phyloP scores from a whole-genome alignment of 2,113 vertebrate genomes.

The Ranitomeya variabilis region DNA sequence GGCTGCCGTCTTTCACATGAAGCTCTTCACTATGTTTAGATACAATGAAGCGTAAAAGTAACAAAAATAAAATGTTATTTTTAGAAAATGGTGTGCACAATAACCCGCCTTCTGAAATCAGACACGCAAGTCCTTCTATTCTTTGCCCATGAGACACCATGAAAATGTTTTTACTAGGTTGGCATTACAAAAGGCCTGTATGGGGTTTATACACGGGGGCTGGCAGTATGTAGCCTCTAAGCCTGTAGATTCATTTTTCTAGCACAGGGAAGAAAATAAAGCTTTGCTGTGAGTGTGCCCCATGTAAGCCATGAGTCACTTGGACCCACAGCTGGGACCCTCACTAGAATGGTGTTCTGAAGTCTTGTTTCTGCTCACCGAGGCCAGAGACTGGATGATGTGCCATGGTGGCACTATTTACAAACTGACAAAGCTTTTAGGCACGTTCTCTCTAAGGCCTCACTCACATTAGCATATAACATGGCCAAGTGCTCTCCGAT shows the following conservation, averaged over 20 bases:
- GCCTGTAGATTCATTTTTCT: neutral
- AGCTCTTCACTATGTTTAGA: neutral
- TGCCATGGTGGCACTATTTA: no score
- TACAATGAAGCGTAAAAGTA: neutral
- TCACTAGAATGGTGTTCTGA: no score
- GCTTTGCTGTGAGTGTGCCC: no score
- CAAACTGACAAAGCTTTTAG: no score
- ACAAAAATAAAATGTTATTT: neutral
- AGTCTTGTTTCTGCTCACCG: no score
- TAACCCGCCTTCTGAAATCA: neutral
- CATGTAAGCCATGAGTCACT: no score
- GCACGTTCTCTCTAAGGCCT: no score
- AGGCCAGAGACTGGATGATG: no score
- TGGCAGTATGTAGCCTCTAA: neutral
- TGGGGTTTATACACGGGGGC: neutral
- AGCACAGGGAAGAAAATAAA: neutral
- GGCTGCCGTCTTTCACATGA: neutral
- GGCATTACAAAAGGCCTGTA: neutral
- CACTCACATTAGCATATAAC: no score
- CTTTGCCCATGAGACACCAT: neutral
- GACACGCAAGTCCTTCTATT: neutral
- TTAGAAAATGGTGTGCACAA: conserved; percentile 1
- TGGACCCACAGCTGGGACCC: no score
- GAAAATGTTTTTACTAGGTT: neutral
- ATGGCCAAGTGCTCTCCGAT: no score